These are phyloP conservation scores for Daphoenositta chrysoptera DNA, from an alignment of 2,113 vertebrate species.

Conservation along the genomic window DNA sequence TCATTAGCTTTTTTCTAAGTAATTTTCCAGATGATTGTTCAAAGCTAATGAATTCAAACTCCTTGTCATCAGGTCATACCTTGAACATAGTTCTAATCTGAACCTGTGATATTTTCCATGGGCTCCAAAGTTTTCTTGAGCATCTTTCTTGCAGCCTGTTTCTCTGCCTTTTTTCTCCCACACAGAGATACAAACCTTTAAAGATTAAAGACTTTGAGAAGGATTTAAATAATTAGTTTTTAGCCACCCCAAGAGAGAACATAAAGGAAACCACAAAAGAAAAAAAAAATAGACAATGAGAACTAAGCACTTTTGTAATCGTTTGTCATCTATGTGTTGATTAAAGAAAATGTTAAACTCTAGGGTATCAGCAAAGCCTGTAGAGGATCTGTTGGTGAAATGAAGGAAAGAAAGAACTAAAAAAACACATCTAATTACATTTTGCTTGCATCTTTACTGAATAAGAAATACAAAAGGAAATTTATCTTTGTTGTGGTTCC, in stretches of 20 bases:
- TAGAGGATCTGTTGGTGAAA: neutral
- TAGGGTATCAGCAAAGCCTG: neutral
- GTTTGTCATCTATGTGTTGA: constrained; percentile 9
- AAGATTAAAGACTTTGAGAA: neutral
- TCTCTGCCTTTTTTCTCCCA: neutral
- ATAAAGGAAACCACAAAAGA: constrained; percentile 38
- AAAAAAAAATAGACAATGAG: neutral
- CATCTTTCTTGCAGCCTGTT: neutral
- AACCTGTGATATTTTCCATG: neutral
- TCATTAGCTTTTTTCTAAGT: neutral
- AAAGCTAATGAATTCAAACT: neutral
- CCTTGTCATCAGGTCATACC: neutral
- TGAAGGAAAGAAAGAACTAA: neutral
- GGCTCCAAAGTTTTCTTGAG: neutral
- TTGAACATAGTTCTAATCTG: neutral
- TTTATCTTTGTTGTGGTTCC: constrained; percentile 31
- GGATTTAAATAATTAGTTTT: constrained; percentile 31
- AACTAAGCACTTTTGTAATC: neutral
- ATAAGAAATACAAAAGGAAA: constrained; percentile 35
- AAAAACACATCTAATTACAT: neutral
- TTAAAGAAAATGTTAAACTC: constrained; percentile 33
- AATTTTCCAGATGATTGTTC: neutral
- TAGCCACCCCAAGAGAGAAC: neutral
- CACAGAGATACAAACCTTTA: neutral
- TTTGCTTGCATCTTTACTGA: constrained; percentile 46